Evolutionary conservation across 2,113 vertebrate species (phyloP).

Genomic region (Chamaea fasciata): DNA sequence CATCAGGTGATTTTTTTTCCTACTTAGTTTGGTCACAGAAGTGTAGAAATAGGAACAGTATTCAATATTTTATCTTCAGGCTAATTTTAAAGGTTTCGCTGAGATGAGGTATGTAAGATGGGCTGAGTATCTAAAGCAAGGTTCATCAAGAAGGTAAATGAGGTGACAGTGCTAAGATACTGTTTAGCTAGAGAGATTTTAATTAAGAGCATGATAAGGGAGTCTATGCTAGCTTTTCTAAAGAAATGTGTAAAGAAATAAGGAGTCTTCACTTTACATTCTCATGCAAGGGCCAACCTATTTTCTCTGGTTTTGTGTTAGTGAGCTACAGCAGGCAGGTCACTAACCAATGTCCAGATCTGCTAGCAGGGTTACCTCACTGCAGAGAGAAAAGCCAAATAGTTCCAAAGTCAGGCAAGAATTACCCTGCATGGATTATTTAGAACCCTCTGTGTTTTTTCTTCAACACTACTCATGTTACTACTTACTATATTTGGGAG

Average conservation of each 20-base stretch:
- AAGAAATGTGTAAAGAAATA: neutral
- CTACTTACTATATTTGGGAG: neutral
- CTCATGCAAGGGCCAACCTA: neutral
- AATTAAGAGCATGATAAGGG: neutral
- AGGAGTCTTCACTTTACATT: neutral
- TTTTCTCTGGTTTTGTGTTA: neutral
- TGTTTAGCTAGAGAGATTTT: neutral
- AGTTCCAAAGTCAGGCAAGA: neutral
- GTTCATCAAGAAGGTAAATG: neutral
- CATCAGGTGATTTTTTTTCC: conserved; percentile 10
- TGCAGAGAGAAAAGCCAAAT: neutral
- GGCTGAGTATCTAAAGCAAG: neutral
- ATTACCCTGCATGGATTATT: neutral
- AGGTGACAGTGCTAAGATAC: neutral
- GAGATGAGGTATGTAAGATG: neutral
- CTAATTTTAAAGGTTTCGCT: neutral
- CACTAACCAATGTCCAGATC: neutral
- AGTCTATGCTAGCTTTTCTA: neutral
- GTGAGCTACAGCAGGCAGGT: neutral
- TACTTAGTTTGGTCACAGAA: neutral
- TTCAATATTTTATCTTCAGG: neutral
- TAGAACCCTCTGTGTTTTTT: neutral
- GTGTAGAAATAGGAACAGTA: neutral
- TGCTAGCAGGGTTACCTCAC: neutral
- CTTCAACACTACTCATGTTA: neutral